phyloP scores from a whole-genome alignment of 2,113 vertebrate species.

The Chaenocephalus aceratus region DNA sequence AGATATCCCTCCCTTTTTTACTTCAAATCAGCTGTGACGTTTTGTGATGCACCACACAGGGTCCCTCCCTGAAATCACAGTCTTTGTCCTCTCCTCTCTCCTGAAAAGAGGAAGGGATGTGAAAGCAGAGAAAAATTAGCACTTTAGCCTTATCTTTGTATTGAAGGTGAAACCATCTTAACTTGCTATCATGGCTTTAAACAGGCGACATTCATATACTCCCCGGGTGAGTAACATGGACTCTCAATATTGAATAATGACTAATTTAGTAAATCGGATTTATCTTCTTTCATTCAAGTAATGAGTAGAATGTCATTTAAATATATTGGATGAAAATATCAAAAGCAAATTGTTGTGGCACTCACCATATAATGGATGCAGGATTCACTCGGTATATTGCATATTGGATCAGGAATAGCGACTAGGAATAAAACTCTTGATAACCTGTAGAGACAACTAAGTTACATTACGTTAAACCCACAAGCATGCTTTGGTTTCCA shows the following conservation, averaged over 20 bases:
- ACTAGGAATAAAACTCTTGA: background rate
- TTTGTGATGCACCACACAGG: conserved; percentile 1
- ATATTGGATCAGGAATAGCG: background rate
- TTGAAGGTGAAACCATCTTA: conserved; percentile 21
- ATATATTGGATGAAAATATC: background rate
- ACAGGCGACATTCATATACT: conserved; percentile 75
- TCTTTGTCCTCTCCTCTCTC: background rate
- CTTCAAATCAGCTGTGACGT: conserved; percentile 53
- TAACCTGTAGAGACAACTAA: background rate
- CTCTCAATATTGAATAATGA: background rate
- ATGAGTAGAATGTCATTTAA: background rate
- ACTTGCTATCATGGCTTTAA: conserved; percentile 64
- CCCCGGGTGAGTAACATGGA: conserved; percentile 69
- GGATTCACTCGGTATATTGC: background rate
- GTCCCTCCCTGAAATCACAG: conserved; percentile 46
- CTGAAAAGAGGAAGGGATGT: conserved; percentile 11
- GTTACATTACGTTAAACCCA: background rate
- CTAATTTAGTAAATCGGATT: background rate
- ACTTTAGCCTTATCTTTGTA: conserved; percentile 6
- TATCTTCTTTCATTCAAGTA: background rate
- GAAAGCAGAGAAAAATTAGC: conserved; percentile 15
- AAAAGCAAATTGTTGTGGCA: conserved; percentile 6
- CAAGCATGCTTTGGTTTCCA: background rate
- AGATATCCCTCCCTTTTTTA: conserved; percentile 1
- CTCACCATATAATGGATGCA: conserved; percentile 57